phyloP scores from a whole-genome alignment of 2,888 invertebrate genomes.

The Philonicus albiceps region DNA sequence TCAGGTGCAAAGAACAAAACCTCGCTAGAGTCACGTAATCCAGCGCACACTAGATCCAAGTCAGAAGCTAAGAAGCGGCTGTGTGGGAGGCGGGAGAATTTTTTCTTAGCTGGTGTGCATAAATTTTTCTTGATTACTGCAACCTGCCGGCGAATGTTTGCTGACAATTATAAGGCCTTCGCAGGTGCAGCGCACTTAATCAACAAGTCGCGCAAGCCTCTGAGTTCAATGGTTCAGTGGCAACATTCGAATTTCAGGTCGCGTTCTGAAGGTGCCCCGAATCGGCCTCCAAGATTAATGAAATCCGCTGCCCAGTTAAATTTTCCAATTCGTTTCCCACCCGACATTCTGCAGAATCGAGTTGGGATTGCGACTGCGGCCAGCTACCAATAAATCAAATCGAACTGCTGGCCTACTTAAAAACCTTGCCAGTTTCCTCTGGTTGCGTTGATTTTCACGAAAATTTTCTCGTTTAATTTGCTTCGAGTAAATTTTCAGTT shows the following conservation, averaged over 20 bases:
- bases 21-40: neutral
- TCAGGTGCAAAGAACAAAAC: neutral
- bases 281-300: neutral
- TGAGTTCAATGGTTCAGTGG: neutral
- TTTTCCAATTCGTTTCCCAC: neutral
- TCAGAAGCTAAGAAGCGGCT: neutral
- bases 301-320: neutral
- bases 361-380: neutral
- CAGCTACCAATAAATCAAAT: neutral
- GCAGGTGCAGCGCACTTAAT: neutral
- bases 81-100: neutral
- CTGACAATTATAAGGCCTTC: neutral
- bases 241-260: neutral
- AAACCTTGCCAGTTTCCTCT: neutral
- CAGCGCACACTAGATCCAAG: neutral
- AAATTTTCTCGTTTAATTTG: neutral
- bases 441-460: neutral
- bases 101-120: neutral
- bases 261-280: neutral
- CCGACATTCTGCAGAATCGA: neutral
- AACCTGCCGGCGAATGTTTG: neutral
- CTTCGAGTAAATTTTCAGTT: neutral
- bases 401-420: neutral
- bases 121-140: neutral
- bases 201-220: neutral